Evolutionary conservation across 2,888 invertebrate genomes (phyloP).

Genomic region (Hemithea aestivaria): DNA sequence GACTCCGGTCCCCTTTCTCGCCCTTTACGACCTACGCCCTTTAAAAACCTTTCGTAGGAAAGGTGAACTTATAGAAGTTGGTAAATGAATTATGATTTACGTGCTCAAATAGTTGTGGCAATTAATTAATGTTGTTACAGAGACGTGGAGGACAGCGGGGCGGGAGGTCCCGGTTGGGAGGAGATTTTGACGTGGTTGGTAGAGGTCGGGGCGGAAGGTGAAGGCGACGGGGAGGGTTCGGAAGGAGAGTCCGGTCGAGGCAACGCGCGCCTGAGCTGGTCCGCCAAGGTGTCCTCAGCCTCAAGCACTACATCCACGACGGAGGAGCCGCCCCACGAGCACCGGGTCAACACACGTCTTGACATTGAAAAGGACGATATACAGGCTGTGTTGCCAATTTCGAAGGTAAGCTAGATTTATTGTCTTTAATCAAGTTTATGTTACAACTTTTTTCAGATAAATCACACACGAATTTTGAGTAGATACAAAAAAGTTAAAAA

Average conservation of each 20-base stretch:
- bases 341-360: conserved; percentile 88
- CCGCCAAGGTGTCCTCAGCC: conserved; percentile 72
- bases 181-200: conserved; percentile 95
- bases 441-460: too few relatives aligned
- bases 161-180: conserved; percentile 78
- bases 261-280: conserved; percentile 93
- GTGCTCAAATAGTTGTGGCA: conserved; percentile 12
- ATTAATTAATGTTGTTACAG: conserved; percentile 30
- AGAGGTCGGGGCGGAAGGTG: conserved; percentile 91
- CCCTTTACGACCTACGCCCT: conserved; percentile 37
- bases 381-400: conserved; percentile 94
- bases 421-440: too few relatives aligned
- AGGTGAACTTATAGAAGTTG: conserved; percentile 30
- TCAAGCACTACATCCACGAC: conserved; percentile 54
- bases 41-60: conserved; percentile 33
- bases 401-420: conserved; percentile 82
- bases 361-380: conserved; percentile 96
- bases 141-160: conserved; percentile 59
- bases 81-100: conserved; percentile 30
- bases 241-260: conserved; percentile 83
- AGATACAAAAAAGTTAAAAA: too few relatives aligned
- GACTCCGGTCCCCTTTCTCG: conserved; percentile 36
- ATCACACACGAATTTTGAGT: too few relatives aligned
- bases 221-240: conserved; percentile 64
- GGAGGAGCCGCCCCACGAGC: conserved; percentile 67